Conservation (phyloP, 1,140 invertebrate species). For the Cataglyphis hispanica region DNA sequence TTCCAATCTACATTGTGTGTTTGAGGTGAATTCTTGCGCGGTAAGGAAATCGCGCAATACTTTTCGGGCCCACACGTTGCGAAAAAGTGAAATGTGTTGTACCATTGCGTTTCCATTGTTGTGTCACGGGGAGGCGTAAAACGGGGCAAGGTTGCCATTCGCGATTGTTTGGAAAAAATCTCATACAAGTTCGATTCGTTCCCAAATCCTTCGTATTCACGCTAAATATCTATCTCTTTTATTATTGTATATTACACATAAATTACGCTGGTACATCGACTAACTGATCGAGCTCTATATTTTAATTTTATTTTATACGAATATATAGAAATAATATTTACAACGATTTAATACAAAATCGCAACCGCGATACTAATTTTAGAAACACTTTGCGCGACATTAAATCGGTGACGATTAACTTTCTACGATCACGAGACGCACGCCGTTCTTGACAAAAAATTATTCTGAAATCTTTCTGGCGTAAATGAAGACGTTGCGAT, state of each 20-base stretch:
- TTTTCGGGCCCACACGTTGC: constrained; percentile 79
- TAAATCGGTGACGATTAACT: constrained; percentile 18
- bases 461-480: neutral
- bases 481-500: constrained; percentile 46
- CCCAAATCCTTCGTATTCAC: constrained; percentile 35
- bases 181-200: constrained; percentile 19
- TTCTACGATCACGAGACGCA: neutral
- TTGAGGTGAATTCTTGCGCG: constrained; percentile 70
- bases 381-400: neutral
- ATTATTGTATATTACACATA: neutral
- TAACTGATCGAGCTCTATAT: neutral
- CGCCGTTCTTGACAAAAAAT: neutral
- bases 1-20: constrained; percentile 74
- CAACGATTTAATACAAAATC: neutral
- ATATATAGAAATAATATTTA: neutral
- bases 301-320: constrained; percentile 8
- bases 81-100: constrained; percentile 82
- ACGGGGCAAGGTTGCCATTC: constrained; percentile 78
- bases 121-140: constrained; percentile 70
- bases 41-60: constrained; percentile 79
- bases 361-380: neutral
- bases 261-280: neutral
- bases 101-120: constrained; percentile 78
- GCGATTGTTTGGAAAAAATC: constrained; percentile 68
- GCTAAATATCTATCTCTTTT: neutral